Evolutionary conservation across 1,140 invertebrate genomes (phyloP).

Genomic region (Xylocopa sonorina): DNA sequence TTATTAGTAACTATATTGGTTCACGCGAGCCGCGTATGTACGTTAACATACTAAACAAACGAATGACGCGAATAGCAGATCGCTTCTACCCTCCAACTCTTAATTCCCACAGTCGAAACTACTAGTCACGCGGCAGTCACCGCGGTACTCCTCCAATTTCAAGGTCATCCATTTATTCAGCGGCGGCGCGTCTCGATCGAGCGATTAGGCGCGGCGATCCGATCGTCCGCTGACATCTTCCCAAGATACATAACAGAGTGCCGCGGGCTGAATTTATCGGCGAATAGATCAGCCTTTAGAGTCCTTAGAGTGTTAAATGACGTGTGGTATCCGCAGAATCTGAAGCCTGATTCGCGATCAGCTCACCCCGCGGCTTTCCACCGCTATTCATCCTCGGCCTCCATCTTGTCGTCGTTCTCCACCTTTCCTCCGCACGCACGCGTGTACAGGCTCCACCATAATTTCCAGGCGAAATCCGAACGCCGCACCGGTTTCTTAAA

Average conservation of each 20-base stretch:
- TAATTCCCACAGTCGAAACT: neutral
- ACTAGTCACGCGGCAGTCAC: neutral
- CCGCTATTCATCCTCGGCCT: neutral
- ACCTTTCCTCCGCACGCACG: too few relatives aligned
- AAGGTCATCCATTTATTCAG: slow-evolving; percentile 25
- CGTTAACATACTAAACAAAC: too few relatives aligned
- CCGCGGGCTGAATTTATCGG: slow-evolving; percentile 42
- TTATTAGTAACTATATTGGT: too few relatives aligned
- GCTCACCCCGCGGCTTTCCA: slow-evolving; percentile 3
- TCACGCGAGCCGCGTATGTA: too few relatives aligned
- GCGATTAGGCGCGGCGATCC: slow-evolving; percentile 26
- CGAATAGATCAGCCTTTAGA: slow-evolving; percentile 44
- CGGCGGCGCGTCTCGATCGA: slow-evolving; percentile 17
- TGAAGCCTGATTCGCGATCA: slow-evolving; percentile 31
- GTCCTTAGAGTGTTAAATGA: slow-evolving; percentile 58
- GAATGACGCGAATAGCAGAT: too few relatives aligned
- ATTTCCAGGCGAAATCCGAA: too few relatives aligned
- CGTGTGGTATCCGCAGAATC: slow-evolving; percentile 57
- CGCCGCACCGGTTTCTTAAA: too few relatives aligned
- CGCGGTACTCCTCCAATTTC: slow-evolving; percentile 24
- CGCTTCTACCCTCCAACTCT: too few relatives aligned
- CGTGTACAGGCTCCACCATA: too few relatives aligned
- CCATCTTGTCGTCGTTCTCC: neutral
- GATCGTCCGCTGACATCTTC: slow-evolving; percentile 35
- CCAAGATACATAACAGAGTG: slow-evolving; percentile 20